Evolutionary conservation across 2,888 invertebrate genomes (phyloP).

Genomic region (Calliphora vomitoria): DNA sequence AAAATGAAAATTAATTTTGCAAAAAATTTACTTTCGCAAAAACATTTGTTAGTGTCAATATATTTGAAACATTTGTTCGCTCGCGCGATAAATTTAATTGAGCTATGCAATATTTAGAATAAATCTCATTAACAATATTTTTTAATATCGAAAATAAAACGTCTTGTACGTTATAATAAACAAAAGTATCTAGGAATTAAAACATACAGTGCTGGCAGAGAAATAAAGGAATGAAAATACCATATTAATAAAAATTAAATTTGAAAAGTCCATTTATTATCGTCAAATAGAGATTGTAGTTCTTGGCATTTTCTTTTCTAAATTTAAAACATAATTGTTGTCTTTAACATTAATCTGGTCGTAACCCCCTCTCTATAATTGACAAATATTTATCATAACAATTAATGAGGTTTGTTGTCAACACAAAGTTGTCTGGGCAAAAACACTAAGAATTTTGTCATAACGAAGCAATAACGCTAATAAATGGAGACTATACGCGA

Average conservation of each 20-base stretch:
- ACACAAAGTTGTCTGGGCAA: too few relatives aligned
- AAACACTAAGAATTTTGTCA: too few relatives aligned
- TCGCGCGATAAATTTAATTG: constrained; percentile 16
- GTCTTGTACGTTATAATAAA: constrained; percentile 46
- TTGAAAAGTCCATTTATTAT: too few relatives aligned
- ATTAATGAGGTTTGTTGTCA: too few relatives aligned
- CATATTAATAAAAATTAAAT: not conserved
- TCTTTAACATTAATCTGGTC: too few relatives aligned
- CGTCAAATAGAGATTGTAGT: too few relatives aligned
- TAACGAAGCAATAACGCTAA: too few relatives aligned
- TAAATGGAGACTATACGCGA: too few relatives aligned
- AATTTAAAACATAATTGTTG: too few relatives aligned
- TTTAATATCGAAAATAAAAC: constrained; percentile 26
- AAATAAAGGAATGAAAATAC: constrained; percentile 13
- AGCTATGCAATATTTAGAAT: constrained; percentile 3
- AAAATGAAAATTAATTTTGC: not conserved
- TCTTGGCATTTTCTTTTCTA: too few relatives aligned
- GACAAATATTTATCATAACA: too few relatives aligned
- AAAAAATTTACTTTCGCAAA: not conserved
- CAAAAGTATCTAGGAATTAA: constrained; percentile 26
- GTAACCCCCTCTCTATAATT: too few relatives aligned
- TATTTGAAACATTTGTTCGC: constrained; percentile 20
- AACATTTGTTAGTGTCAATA: constrained; percentile 12
- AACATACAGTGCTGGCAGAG: not conserved
- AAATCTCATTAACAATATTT: constrained; percentile 23